Conservation (phyloP, 1,140 invertebrate species). For the Cydia amplana region DNA sequence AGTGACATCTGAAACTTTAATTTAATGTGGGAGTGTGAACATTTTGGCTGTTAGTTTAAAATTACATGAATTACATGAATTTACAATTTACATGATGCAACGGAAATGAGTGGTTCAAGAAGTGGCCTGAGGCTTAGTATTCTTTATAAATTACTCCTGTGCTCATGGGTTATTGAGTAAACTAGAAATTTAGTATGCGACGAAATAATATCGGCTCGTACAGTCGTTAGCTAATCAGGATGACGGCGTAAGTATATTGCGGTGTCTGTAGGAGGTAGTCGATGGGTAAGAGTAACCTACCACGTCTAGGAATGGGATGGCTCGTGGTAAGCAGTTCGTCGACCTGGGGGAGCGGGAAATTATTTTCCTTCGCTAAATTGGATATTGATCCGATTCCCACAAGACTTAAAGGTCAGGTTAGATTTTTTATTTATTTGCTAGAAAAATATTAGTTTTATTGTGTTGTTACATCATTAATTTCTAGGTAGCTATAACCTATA, state of each 20-base stretch:
- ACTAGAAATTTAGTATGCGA: no score
- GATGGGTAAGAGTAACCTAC: background rate
- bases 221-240: background rate
- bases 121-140: no score
- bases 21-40: no score
- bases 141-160: no score
- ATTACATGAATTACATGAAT: no score
- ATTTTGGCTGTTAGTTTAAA: no score
- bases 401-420: background rate
- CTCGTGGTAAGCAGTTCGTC: slow-evolving; percentile 22
- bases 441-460: slow-evolving; percentile 1
- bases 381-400: slow-evolving; percentile 7
- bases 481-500: background rate
- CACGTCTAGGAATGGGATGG: background rate
- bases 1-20: no score
- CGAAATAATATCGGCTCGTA: no score
- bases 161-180: no score
- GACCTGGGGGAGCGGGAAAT: slow-evolving; percentile 21
- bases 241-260: background rate
- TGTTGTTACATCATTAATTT: background rate
- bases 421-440: background rate
- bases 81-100: no score
- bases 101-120: no score
- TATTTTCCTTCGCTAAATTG: slow-evolving; percentile 27
- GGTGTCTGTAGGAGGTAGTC: background rate